Conservation (phyloP, 2,888 invertebrate genomes). For the Neocrepidodera transversa region DNA sequence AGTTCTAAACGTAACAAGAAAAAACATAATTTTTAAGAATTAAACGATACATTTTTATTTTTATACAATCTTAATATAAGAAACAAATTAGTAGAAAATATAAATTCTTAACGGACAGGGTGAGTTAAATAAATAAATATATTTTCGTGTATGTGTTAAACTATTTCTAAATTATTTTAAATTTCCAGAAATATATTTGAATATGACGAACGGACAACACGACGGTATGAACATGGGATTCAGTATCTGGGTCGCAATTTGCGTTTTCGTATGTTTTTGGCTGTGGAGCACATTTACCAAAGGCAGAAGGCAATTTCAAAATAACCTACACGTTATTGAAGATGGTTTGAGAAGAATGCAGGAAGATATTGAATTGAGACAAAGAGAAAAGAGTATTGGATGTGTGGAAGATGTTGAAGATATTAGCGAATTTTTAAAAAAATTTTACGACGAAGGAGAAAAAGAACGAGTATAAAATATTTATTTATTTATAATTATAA, state of each 20-base stretch:
- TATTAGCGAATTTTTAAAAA: conserved; percentile 37
- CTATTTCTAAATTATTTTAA: too few relatives aligned
- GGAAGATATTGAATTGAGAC: conserved; percentile 49
- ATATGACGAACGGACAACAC: background rate
- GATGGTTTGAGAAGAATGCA: conserved; percentile 56
- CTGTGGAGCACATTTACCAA: conserved; percentile 51
- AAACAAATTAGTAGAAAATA: too few relatives aligned
- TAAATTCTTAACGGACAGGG: too few relatives aligned
- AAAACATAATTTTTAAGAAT: background rate
- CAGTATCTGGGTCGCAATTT: conserved; percentile 50
- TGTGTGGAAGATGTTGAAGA: conserved; percentile 46
- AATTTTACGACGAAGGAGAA: conserved; percentile 26
- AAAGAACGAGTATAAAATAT: conserved; percentile 14
- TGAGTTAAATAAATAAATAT: too few relatives aligned
- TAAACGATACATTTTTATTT: too few relatives aligned
- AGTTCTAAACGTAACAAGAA: background rate
- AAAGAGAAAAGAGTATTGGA: conserved; percentile 47
- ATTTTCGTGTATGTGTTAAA: too few relatives aligned
- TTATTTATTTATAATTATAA: too few relatives aligned
- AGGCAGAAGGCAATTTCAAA: conserved; percentile 51
- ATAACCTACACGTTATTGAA: conserved; percentile 56
- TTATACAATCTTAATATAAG: too few relatives aligned
- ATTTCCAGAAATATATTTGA: background rate
- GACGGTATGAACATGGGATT: conserved; percentile 43
- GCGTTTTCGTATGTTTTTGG: conserved; percentile 52